A percentile compares a stretch with the other conserved stretches of the same genome.
phyloP scores from a whole-genome alignment of 2,888 invertebrate species.

The Nephrotoma appendiculata region DNA sequence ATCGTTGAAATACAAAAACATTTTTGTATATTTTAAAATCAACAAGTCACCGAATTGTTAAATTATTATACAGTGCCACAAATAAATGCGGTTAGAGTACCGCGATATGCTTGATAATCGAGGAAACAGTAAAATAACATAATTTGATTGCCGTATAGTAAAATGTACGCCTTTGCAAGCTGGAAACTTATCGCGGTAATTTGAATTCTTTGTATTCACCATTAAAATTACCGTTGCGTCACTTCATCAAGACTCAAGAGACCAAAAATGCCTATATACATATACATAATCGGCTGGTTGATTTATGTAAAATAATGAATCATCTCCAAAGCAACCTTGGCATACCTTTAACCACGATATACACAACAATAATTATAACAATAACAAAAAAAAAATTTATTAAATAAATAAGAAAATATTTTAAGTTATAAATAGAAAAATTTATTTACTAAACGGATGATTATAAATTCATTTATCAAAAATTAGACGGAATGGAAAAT shows the following conservation, averaged over 20 bases:
- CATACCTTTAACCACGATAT: neutral
- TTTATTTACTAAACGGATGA: neutral
- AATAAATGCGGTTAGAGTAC: neutral
- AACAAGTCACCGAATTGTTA: neutral
- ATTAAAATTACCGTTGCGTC: neutral
- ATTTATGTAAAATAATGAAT: too few relatives aligned
- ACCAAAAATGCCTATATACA: neutral
- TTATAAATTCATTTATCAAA: neutral
- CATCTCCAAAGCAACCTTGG: neutral
- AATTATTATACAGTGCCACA: neutral
- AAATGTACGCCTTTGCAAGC: neutral
- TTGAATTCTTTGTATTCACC: neutral
- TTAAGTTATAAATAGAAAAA: neutral
- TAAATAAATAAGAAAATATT: neutral
- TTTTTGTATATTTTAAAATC: neutral
- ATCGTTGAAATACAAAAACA: neutral
- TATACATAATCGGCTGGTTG: neutral
- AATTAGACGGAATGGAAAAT: neutral
- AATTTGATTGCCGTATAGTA: neutral
- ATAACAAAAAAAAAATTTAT: neutral
- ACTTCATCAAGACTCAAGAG: neutral
- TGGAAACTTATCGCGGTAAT: neutral
- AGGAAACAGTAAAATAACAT: neutral
- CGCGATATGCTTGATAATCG: neutral
- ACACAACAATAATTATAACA: neutral